Evolutionary conservation across 2,888 invertebrate species (phyloP), one percentile per base, ranked within the genome.

Genomic region (Nemotelus pantherinus): DNA sequence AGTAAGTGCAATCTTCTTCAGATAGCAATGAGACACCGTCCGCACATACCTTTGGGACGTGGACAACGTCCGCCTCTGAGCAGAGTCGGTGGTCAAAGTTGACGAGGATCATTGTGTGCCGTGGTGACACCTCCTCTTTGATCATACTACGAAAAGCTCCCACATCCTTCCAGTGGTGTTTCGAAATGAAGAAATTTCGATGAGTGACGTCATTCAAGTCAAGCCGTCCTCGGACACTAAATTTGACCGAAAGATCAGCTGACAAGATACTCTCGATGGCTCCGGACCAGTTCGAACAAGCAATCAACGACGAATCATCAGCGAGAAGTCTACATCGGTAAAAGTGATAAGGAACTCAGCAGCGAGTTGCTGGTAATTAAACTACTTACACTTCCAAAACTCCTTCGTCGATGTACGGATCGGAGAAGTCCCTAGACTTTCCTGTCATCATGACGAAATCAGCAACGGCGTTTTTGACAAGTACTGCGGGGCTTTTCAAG

Each of bases 201-300:
- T 87, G 85, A 0, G 91, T 92, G 41, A 89, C 87, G 77, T 93
- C 92, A 79, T 89, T 90, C 55, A 92, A 88, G 2, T 90, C 90
- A 48, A 93, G 84, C 2, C 88, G 88, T 3, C 91, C 91, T 0
- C 89, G 90, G 81, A 91, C 89, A 0, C 90, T 90, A 77, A 92
- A 89, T 83, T 92, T 92, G 47, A 91, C 88, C 0, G 92, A 90
- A 0, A 91, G 88, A 79, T 91, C 89, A 60, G 89, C 89, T 2
- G 88, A 84, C 79, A 92, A 88, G 10, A 93, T 88, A 0, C 89
- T 87, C 70, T 92, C 90, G 7, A 92, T 85, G 0, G 92, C 91
- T 0, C 89, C 86, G 78, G 90, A 89, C 92, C 92, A 92, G 0
- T 89, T 89, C 1, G 90, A 86, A 25, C 91, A 89, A 47, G 88